Evolutionary conservation across 2,888 invertebrate genomes (phyloP), one percentile per base, ranked within the genome.

Genomic region (Chloroclysta siterata): DNA sequence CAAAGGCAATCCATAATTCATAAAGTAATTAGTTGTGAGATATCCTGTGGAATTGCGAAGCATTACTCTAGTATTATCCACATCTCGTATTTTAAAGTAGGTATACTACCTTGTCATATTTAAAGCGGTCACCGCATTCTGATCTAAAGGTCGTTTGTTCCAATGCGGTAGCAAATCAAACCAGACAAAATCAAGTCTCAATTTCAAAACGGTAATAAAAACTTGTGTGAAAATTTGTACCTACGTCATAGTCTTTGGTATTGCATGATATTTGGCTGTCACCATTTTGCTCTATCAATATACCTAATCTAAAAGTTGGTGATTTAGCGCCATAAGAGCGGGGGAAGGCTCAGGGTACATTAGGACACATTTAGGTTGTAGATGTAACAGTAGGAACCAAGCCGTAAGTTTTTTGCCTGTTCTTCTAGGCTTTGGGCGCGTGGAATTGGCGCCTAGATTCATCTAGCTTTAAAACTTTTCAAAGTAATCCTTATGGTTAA

Each of bases 41-140:
- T 59, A 61, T 61, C 61, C 44, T 29, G 56, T 57, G 47, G 60
- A 53, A 63, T 63, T 55, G 62, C 62, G 62, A 59, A 59, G 46
- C 56, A 57, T 68, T 63, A 63, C 54, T 62, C 62, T 65, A 68
- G 59, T 57, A 54, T 65, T 68, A 65, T 64, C 58, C 51, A 63
- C 62, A n/a, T 52, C 54, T 54, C 28, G 42, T 51, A 50, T 29
- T n/a, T 46, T 42, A 50, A 14, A 29, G 14, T 36, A 17, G 11
- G 10, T 39, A 39, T 7, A 22, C 8, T 60, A 51, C 44, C 50
- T 60, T 60, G 28, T 39, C 15, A 14, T 41, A 57, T 57, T 47
- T 22, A 53, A 48, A 52, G 53, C 53, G 53, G 29, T 53, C 44
- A 29, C 13, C 15, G 42, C 55, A 51, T 61, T 55, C 14, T 59